phyloP scores from a whole-genome alignment of 2,888 invertebrate species.

The Micropterix aruncella region DNA sequence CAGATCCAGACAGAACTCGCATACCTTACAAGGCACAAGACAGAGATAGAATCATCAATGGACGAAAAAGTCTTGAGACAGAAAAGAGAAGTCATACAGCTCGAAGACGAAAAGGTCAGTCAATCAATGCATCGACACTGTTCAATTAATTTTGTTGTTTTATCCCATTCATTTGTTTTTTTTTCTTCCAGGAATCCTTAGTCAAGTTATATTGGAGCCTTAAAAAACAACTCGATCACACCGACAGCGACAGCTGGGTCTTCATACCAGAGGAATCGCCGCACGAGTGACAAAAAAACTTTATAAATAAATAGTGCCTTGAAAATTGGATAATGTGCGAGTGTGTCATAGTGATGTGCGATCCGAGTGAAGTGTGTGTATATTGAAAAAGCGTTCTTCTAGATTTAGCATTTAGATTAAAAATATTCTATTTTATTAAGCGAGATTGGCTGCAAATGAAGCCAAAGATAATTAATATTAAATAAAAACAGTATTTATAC shows the following conservation, averaged over 20 bases:
- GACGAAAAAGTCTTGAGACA: slow-evolving; percentile 40
- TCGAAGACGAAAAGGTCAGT: slow-evolving; percentile 64
- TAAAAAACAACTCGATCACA: slow-evolving; percentile 46
- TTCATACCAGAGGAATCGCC: slow-evolving; percentile 30
- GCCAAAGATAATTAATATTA: neutral
- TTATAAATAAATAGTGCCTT: no score
- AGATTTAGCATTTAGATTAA: neutral
- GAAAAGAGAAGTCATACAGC: slow-evolving; percentile 48
- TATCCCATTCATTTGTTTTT: neutral
- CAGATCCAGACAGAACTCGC: slow-evolving; percentile 73
- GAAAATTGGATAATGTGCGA: no score
- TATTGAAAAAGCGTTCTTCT: no score
- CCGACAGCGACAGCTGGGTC: slow-evolving; percentile 39
- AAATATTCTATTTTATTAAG: neutral
- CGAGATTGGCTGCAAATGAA: no score
- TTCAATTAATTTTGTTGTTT: slow-evolving; percentile 11
- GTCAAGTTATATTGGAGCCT: slow-evolving; percentile 51
- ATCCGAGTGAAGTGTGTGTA: no score
- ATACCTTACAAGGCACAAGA: slow-evolving; percentile 63
- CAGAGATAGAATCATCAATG: slow-evolving; percentile 55
- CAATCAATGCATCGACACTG: no score
- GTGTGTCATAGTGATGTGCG: no score
- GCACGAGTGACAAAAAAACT: slow-evolving; percentile 32
- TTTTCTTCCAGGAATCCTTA: slow-evolving; percentile 44
- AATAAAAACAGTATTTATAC: no score